Percentiles rank a stretch among this genome's conserved stretches.
These are phyloP conservation scores for Bembecia ichneumoniformis DNA, from an alignment of 2,888 invertebrate genomes.

Conservation along the genomic window DNA sequence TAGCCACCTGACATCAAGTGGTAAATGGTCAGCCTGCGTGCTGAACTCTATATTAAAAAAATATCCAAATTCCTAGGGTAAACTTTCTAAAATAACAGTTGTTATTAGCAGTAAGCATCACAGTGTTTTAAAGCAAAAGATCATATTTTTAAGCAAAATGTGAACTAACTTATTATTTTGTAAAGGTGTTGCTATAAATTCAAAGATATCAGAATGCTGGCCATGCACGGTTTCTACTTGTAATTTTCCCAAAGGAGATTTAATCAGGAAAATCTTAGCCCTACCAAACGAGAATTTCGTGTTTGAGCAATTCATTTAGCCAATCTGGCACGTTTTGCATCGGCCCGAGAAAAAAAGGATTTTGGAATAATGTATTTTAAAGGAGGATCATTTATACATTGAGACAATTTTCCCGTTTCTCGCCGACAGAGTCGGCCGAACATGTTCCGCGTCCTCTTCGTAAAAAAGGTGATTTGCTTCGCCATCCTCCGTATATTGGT, in stretches of 20 bases:
- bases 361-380: conserved; percentile 5
- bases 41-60: too few species aligned
- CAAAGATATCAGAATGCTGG: not conserved
- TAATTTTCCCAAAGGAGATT: conserved; percentile 1
- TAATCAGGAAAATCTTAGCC: conserved; percentile 5
- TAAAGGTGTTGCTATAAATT: too few species aligned
- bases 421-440: not conserved
- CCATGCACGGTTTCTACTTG: not conserved
- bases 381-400: conserved; percentile 6
- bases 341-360: conserved; percentile 4
- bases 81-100: too few species aligned
- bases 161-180: too few species aligned
- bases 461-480: not conserved
- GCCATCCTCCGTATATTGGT: not conserved
- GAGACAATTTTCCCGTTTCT: not conserved
- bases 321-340: conserved; percentile 9
- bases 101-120: too few species aligned
- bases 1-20: too few species aligned
- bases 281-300: conserved; percentile 5
- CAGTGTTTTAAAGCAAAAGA: too few species aligned
- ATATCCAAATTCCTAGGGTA: too few species aligned
- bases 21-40: too few species aligned
- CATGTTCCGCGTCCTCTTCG: not conserved
- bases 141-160: too few species aligned
- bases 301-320: conserved; percentile 7